Evolutionary conservation across 2,113 vertebrate genomes (phyloP), one percentile per base, ranked within the genome.

Genomic region (Pimephales promelas): DNA sequence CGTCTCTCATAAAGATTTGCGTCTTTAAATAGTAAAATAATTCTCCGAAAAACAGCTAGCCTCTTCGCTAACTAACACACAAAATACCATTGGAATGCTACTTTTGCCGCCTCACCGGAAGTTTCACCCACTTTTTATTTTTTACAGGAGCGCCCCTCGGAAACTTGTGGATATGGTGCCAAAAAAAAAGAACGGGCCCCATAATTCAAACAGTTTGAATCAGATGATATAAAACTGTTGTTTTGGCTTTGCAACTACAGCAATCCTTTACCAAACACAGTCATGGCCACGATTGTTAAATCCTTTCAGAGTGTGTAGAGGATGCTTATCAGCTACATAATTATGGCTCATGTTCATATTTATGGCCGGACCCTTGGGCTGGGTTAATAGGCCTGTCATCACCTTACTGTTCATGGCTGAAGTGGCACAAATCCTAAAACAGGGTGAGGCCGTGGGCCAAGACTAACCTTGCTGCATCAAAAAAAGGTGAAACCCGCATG

Each of bases 391-490:
- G 56, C 84, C 54, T 77, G 79, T 75, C 73, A 36, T 82, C 64
- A 73, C 78, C 47, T 83, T 40, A 45, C 26, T 54, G 45, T 54
- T 54, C 31, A 74, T 56, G 34, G 34, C 61, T 61, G 52, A 43
- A 72, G 72, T 73, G 64, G 49, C 24, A 77, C 68, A 64, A 79
- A 77, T 87, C 82, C 68, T 83, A 87, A 89, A 80, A 64, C 64
- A 43, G 74, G 64, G 34, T 78, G 83, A 88, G 90, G 93, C 93
- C 91, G 93, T 93, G 92, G 88, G 88, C 89, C 49, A 10, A 62
- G 76, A 85, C 84, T 66, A 86, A 91, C 92, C 90, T 92, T 90
- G 89, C 87, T 87, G 91, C 90, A 90, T 90, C 90, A 43, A 86
- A 89, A 86, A 90, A 90, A 89, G 88, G 84, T 87, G 86, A 90